Base-by-base conservation (phyloP, 2,888 invertebrate genomes). In the Poecilobothrus nobilitatus region DNA sequence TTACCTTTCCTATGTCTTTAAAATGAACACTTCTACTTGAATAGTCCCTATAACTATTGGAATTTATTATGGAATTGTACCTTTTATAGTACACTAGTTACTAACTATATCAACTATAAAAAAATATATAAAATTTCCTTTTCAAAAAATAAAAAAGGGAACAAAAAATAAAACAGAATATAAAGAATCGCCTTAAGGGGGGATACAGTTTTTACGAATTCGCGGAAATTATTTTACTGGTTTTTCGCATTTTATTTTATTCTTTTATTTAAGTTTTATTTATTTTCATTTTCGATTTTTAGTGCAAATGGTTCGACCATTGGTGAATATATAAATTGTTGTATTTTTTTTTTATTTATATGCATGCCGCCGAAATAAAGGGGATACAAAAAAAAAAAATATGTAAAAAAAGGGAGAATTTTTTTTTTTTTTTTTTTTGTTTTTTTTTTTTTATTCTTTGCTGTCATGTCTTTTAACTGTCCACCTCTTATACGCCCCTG, bases 201-300 rank as follows among this genome's bases (percentile, higher is more conserved):
- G 53, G 53, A 53, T 53, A 53, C 15, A 53, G 53, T 53, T 53
- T 53, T 53, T 15, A 18, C 53, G 18, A 53, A 53, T 53, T 53
- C 53, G 53, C 53, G 53, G 53, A 53, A 53, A 53, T 53, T 53
- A 53, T 53, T 53, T 53, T 53, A 53, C 53, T 53, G 53, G 53
- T 53, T 53, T 53, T 53, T 53, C 53, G 53, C 53, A 53, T 53
- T 53, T 53, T 53, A 12, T 53, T 53, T 53, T n/a, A 2, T 53
- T 53, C 18, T 53, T n/a, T 9, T 41, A 2, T 53, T 12, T 53
- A 18, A 37, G 53, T 53, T 53, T 6, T 53, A 12, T 53, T 53
- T 53, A 12, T 53, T 53, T 53, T 53, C 18, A 15, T 53, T 53
- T 37, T 53, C 15, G n/a, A 41, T 53, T 53, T 53, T 53, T 12